Evolutionary conservation across 2,797 vertebrate species (phyloP).

Genomic region (Acipenser ruthenus): DNA sequence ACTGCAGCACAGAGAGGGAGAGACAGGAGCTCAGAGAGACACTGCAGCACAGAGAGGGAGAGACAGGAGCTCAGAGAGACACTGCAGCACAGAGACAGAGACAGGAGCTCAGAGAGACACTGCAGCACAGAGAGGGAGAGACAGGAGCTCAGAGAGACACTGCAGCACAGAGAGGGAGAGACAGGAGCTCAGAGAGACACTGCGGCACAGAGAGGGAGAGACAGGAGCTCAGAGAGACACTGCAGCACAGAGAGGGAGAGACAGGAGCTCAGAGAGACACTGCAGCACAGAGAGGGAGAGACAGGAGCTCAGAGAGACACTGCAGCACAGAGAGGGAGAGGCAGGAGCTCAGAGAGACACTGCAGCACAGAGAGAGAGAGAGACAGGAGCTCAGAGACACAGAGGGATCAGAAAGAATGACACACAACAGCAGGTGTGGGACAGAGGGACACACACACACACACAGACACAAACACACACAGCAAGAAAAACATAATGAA

Average conservation of each 20-base stretch:
- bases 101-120: neutral
- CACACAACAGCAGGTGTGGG: constrained; percentile 28
- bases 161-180: too few species aligned
- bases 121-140: too few species aligned
- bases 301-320: too few species aligned
- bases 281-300: constrained; percentile 4
- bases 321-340: neutral
- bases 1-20: too few species aligned
- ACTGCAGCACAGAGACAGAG: too few species aligned
- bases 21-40: too few species aligned
- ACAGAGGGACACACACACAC: too few species aligned
- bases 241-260: neutral
- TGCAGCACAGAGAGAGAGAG: neutral
- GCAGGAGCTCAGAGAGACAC: constrained; percentile 15
- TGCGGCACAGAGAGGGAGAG: neutral
- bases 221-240: constrained; percentile 17
- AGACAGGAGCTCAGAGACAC: neutral
- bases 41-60: neutral
- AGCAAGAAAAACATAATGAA: too few species aligned
- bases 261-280: constrained; percentile 12
- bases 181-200: too few species aligned
- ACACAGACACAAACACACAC: too few species aligned
- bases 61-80: neutral
- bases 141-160: too few species aligned
- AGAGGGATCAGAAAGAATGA: constrained; percentile 17